Percentiles rank a stretch among this genome's conserved stretches.
Evolutionary conservation across 2,888 invertebrate species (phyloP).

Genomic region (Phengaris arion): DNA sequence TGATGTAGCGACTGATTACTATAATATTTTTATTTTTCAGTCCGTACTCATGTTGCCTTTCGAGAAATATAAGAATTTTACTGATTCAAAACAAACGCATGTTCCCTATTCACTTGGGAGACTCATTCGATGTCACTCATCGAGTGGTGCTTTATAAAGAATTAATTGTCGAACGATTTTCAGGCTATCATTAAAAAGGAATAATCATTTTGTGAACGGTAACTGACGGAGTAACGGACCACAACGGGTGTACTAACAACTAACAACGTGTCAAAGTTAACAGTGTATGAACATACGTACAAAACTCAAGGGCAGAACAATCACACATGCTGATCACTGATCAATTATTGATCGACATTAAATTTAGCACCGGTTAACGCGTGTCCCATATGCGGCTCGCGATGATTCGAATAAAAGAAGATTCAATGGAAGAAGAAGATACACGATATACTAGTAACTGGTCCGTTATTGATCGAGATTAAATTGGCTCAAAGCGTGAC

Average conservation of each 20-base stretch:
- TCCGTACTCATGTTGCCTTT: too few species aligned
- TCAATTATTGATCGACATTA: background rate
- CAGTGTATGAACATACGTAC: slow-evolving; percentile 34
- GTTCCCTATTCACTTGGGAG: too few species aligned
- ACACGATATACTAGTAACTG: too few species aligned
- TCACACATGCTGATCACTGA: background rate
- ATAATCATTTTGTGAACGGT: slow-evolving; percentile 56
- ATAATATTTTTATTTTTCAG: too few species aligned
- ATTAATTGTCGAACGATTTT: slow-evolving; percentile 62
- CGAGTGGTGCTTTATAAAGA: slow-evolving; percentile 41
- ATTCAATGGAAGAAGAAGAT: too few species aligned
- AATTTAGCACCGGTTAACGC: background rate
- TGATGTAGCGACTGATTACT: too few species aligned
- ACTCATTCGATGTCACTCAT: background rate
- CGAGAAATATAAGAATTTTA: too few species aligned
- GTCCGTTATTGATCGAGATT: too few species aligned
- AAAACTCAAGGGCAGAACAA: background rate
- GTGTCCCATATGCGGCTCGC: background rate
- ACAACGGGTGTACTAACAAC: slow-evolving; percentile 46
- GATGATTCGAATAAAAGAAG: too few species aligned
- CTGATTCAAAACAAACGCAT: too few species aligned
- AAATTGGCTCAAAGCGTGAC: too few species aligned
- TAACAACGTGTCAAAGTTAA: slow-evolving; percentile 42
- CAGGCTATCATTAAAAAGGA: slow-evolving; percentile 72
- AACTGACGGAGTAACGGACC: slow-evolving; percentile 52